phyloP scores from a whole-genome alignment of 2,888 invertebrate species.

The Phymatocera aterrima region DNA sequence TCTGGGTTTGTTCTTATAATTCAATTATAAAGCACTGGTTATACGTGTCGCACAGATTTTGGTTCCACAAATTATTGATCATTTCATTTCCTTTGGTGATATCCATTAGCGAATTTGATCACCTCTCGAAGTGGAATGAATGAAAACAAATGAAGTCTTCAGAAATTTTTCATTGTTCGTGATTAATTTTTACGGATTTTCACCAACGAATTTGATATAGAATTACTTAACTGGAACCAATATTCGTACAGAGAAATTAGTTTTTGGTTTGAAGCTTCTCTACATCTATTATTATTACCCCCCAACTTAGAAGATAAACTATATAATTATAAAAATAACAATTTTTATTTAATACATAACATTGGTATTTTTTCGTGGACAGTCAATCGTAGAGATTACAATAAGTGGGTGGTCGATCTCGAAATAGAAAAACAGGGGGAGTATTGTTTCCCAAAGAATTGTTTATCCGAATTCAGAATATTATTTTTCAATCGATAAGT shows the following conservation, averaged over 20 bases:
- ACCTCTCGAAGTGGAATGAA: no score
- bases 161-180: no score
- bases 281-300: conserved; percentile 47
- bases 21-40: conserved; percentile 40
- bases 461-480: no score
- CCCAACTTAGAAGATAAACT: conserved; percentile 45
- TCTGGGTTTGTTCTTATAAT: conserved; percentile 4
- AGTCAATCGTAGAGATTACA: not conserved
- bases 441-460: no score
- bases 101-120: not conserved
- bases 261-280: conserved; percentile 63
- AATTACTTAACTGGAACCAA: not conserved
- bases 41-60: conserved; percentile 41
- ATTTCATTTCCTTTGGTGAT: conserved; percentile 13
- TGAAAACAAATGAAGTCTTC: no score
- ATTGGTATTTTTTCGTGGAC: not conserved
- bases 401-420: no score
- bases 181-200: not conserved
- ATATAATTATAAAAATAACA: not conserved
- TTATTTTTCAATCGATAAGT: no score
- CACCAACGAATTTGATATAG: not conserved
- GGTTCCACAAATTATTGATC: conserved; percentile 33
- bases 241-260: conserved; percentile 55
- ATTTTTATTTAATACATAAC: conserved; percentile 40
- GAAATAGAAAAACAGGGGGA: not conserved